phyloP scores from a whole-genome alignment of 1,140 invertebrate genomes.

The Halotydeus destructor region DNA sequence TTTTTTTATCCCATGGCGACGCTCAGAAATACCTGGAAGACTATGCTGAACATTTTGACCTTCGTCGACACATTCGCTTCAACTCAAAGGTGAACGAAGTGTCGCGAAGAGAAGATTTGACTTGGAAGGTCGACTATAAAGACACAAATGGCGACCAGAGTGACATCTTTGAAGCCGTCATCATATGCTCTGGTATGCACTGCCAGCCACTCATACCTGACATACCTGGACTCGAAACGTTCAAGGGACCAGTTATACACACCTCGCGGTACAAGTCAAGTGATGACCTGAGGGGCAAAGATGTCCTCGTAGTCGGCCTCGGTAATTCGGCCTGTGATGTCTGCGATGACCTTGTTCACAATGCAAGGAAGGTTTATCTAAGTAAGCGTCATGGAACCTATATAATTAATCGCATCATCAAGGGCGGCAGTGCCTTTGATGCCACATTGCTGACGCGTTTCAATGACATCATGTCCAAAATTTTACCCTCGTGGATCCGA shows the following conservation, averaged over 20 bases:
- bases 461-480: neutral
- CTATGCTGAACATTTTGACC: constrained; percentile 25
- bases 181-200: constrained; percentile 25
- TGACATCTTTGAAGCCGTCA: constrained; percentile 27
- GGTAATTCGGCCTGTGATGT: constrained; percentile 34
- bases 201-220: constrained; percentile 18
- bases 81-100: constrained; percentile 21
- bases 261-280: constrained; percentile 22
- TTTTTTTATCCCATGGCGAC: constrained; percentile 24
- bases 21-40: constrained; percentile 11
- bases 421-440: constrained; percentile 3
- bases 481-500: neutral
- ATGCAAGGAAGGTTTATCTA: constrained; percentile 5
- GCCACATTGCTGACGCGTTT: neutral
- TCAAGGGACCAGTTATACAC: constrained; percentile 20
- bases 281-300: constrained; percentile 22
- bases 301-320: constrained; percentile 30
- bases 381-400: constrained; percentile 1
- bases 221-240: constrained; percentile 18
- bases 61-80: constrained; percentile 23
- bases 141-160: too few species aligned
- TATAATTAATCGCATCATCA: neutral
- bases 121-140: constrained; percentile 23
- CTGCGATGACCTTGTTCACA: constrained; percentile 29
- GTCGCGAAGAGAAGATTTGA: constrained; percentile 20